Percentiles rank a stretch among this genome's conserved stretches.
phyloP scores from a whole-genome alignment of 2,113 vertebrate genomes.

The Scytalopus superciliaris region DNA sequence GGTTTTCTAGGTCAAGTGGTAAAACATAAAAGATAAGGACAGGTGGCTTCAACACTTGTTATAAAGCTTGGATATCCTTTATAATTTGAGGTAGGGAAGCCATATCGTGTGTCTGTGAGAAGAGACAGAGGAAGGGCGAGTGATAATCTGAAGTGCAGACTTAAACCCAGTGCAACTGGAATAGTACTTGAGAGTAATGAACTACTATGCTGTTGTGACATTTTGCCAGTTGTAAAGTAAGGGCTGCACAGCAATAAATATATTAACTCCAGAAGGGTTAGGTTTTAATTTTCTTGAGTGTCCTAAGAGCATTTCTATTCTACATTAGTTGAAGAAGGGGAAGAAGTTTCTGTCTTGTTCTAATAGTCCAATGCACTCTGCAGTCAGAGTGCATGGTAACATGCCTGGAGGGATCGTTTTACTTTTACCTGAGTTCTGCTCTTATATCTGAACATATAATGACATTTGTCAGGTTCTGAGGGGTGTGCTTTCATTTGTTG shows the following conservation, averaged over 20 bases:
- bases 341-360: neutral
- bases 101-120: neutral
- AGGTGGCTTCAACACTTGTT: neutral
- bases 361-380: neutral
- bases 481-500: neutral
- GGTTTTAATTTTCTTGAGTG: neutral
- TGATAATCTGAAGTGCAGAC: neutral
- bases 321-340: neutral
- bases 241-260: neutral
- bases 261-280: neutral
- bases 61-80: neutral
- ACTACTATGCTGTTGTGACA: neutral
- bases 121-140: neutral
- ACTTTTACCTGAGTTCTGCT: neutral
- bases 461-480: neutral
- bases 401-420: neutral
- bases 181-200: neutral
- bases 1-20: neutral
- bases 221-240: neutral
- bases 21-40: neutral
- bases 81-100: neutral
- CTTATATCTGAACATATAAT: neutral
- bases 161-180: neutral
- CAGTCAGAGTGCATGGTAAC: neutral
- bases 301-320: neutral